Evolutionary conservation across 1,140 invertebrate genomes (phyloP).

Genomic region (Drosophila dunni): DNA sequence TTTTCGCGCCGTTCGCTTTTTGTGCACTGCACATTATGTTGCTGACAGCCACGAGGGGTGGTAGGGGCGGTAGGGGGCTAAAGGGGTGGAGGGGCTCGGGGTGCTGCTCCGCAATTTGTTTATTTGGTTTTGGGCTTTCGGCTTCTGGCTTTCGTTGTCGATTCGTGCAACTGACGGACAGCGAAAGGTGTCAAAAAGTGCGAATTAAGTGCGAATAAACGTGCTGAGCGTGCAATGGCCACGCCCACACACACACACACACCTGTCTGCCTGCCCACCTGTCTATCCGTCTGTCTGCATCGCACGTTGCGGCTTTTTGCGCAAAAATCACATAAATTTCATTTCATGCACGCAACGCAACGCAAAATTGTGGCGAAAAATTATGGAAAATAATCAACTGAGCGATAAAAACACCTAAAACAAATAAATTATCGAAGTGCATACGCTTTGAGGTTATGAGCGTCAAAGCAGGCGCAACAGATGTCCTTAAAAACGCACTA

Average conservation of each 20-base stretch:
- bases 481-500: too few relatives aligned
- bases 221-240: conserved; percentile 73
- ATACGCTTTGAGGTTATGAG: background rate
- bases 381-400: conserved; percentile 65
- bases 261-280: conserved; percentile 23
- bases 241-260: conserved; percentile 44
- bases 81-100: background rate
- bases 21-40: conserved; percentile 61
- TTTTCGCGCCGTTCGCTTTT: conserved; percentile 59
- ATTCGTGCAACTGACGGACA: conserved; percentile 40
- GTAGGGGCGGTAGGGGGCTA: background rate
- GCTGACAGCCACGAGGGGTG: conserved; percentile 47
- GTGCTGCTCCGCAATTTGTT: conserved; percentile 28
- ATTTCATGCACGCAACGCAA: conserved; percentile 53
- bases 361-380: conserved; percentile 62
- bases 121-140: conserved; percentile 65
- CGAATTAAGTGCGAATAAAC: conserved; percentile 82
- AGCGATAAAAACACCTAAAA: conserved; percentile 18
- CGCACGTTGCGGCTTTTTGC: conserved; percentile 60
- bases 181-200: conserved; percentile 79
- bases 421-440: background rate
- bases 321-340: conserved; percentile 76
- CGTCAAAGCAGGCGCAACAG: background rate
- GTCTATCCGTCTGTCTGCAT: conserved; percentile 35
- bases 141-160: conserved; percentile 5